Base-by-base conservation (phyloP, 2,797 vertebrate genomes). In the Threskiornis aethiopicus region DNA sequence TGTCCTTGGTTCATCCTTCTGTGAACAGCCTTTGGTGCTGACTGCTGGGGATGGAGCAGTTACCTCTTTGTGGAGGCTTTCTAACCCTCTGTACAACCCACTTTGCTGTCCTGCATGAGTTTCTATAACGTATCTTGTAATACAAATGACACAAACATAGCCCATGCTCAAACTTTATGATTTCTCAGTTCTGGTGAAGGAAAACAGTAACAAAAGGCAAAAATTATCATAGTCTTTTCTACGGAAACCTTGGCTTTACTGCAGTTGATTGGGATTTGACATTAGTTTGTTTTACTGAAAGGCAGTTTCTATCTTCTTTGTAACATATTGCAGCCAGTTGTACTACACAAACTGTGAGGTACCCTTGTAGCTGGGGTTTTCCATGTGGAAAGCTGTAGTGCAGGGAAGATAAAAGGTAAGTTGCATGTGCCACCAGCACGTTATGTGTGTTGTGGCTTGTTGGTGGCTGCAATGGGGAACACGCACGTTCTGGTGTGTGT, bases 1-100 rank as follows among this genome's bases (percentile, higher is more conserved):
- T 66, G 91, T 89, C 91, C 87, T 95, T 95, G 89, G 89, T 2
- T 87, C 93, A 93, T 93, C 84, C 54, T 91, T 42, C 78, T 89
- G 67, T 46, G 47, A 73, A 21, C 35, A 84, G 49, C 41, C n/a
- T 29, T 78, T 70, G 83, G 54, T 44, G 82, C 71, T 71, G 41
- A 12, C 47, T 61, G 61, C 85, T 46, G 4, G 12, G 67, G 66
- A 20, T n/a, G 62, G 1, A 58, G 78, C 49, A 25, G 37, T 15
- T 41, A 2, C 22, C 51, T 62, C 52, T 22, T 13, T 39, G 55
- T 3, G 4, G 54, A 35, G 42, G 4, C 6, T 91, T 37, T 59
- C 58, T 58, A 39, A 39, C 16, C 29, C n/a, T 41, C 66, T n/a
- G 4, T 5, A 3, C 46, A 26, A 3, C 29, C 12, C 17, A 1